Base-by-base conservation (phyloP, 2,797 vertebrate species). In the Tokudaia tokunoshimensis region DNA sequence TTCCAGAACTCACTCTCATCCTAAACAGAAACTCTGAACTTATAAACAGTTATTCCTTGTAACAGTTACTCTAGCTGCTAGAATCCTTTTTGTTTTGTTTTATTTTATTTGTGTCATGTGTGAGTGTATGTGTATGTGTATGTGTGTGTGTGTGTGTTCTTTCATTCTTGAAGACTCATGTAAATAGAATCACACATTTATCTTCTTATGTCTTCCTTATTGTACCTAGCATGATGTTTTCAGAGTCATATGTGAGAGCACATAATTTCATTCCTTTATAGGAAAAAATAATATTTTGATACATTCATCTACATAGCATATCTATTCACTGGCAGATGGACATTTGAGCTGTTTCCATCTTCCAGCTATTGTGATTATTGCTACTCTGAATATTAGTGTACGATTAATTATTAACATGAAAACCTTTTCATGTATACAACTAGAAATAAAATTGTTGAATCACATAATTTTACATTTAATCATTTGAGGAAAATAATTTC, bases 181-280 rank as follows among this genome's bases (percentile, higher is more conserved):
- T 67, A n/a, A 75, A 19, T 24, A 1, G 9, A 72, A 72, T 78
- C 12, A 89, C 55, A 3, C 1, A 70, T 50, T 75, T 84, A 15
- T 44, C 59, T 26, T 86, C 59, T 61, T 61, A 61, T 61, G 22
- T 86, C 67, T 94, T 50, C 20, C 10, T 74, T 79, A 67, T 12
- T 85, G 29, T 31, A 81, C 17, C 80, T 80, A 63, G 41, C 14
- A 67, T 26, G 52, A 61, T 14, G n/a, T 57, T 88, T 52, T 81
- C n/a, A 89, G 8, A 24, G 57, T 85, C 19, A 81, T 11, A 20
- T 34, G 6, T 37, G 31, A 26, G 59, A 84, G 19, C 26, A 57
- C 37, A 59, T 15, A 91, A 88, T 76, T 70, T 85, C 34, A 63
- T 89, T 92, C 50, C 41, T 37, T 96, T n/a, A 12, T 65, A 78